Evolutionary conservation across 2,888 invertebrate species (phyloP).

Genomic region (Diadromus collaris): DNA sequence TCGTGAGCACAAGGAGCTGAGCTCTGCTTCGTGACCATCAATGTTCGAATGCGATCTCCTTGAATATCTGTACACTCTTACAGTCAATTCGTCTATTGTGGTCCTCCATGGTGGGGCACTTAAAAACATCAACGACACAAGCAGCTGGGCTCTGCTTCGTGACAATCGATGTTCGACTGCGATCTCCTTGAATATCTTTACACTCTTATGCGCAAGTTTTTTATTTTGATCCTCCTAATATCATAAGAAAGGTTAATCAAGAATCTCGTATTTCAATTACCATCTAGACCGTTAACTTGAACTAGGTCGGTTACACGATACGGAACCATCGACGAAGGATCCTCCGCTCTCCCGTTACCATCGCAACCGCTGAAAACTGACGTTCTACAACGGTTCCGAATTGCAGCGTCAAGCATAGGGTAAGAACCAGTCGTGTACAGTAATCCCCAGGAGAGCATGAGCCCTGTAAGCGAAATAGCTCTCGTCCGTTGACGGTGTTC

Average conservation of each 20-base stretch:
- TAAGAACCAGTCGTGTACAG: not conserved
- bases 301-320: not conserved
- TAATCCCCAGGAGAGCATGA: not conserved
- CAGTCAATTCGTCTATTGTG: not conserved
- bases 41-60: not conserved
- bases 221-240: not conserved
- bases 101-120: not conserved
- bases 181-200: not conserved
- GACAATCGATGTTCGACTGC: not conserved
- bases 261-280: too few relatives aligned
- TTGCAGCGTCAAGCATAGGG: not conserved
- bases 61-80: not conserved
- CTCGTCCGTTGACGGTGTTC: slow-evolving; percentile 17
- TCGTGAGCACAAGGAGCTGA: not conserved
- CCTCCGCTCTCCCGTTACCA: not conserved
- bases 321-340: not conserved
- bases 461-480: slow-evolving; percentile 9
- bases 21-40: not conserved
- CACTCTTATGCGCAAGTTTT: not conserved
- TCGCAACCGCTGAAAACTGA: not conserved
- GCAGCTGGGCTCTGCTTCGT: not conserved
- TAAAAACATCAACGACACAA: not conserved
- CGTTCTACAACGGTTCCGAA: not conserved
- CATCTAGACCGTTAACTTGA: too few relatives aligned
- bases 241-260: too few relatives aligned